A percentile compares a stretch with the other conserved stretches of the same genome.
Conservation (phyloP, 2,113 vertebrate genomes). For the Poecile atricapillus region DNA sequence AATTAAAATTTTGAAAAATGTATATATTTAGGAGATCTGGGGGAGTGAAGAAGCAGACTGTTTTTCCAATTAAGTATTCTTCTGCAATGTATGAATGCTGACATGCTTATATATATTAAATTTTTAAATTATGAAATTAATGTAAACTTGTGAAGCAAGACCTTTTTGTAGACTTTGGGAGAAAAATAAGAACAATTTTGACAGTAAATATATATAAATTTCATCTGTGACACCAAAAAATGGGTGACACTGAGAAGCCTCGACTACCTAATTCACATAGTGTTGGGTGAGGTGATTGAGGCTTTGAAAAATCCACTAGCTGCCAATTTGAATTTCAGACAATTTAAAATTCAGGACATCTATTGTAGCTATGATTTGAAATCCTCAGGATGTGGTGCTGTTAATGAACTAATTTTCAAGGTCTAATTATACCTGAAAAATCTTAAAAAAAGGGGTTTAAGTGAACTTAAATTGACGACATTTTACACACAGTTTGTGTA, state of each 20-base stretch:
- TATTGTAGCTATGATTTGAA: background rate
- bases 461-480: background rate
- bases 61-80: background rate
- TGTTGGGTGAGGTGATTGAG: background rate
- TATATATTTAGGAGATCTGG: background rate
- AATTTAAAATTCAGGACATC: background rate
- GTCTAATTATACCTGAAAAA: conserved; percentile 12
- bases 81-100: background rate
- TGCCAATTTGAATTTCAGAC: background rate
- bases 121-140: background rate
- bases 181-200: background rate
- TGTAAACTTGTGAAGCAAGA: background rate
- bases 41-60: background rate
- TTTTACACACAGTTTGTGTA: background rate
- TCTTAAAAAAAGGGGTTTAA: background rate
- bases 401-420: background rate
- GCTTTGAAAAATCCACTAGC: background rate
- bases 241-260: background rate
- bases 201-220: background rate
- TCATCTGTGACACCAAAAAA: background rate
- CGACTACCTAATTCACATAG: background rate
- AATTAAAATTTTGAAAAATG: background rate
- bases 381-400: background rate
- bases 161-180: background rate
- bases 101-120: background rate